Base-by-base conservation (phyloP, 1,140 invertebrate genomes). In the Drosophila mauritiana region DNA sequence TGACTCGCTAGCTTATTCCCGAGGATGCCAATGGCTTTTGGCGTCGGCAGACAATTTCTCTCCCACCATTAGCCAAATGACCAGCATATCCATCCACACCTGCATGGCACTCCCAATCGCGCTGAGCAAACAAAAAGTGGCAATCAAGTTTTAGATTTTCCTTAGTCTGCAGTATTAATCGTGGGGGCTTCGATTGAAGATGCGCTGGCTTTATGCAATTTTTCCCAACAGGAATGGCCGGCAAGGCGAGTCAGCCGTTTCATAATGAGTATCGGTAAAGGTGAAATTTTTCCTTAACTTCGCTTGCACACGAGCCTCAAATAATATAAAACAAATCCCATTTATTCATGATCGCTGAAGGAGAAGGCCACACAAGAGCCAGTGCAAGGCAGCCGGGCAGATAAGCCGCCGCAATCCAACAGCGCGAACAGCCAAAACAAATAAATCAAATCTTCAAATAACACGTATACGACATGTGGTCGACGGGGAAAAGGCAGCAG, bases 381-480 rank as follows among this genome's bases (percentile, higher is more conserved):
- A 34, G 56, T 39, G 80, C 75, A 69, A 84, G 82, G 70, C 57
- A 81, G 53, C 64, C 15, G 42, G 37, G 42, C 27, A 56, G 54
- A 68, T 61, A 56, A 75, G 57, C 40, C 4, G 20, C 25, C 55
- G 61, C 62, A 64, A 59, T 79, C 48, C 48, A 62, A 51, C 65
- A 76, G 63, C 85, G 79, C 77, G 80, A 86, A 83, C 72, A 65
- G 57, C 58, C 64, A 81, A 73, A 80, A 51, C 68, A 86, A 86
- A 86, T 86, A 86, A 88, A 88, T 86, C 83, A 86, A 88, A 85
- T 73, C 74, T 69, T 57, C 61, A 63, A 82, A 86, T 79, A 86
- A 88, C 75, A 88, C 67, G 79, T 82, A 86, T 76, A 82, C 78
- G 78, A 82, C 83, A 83, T 69, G 79, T 73, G 55, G 54, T 55